Base-by-base conservation (phyloP, 2,113 vertebrate genomes). In the Burhinus bistriatus region DNA sequence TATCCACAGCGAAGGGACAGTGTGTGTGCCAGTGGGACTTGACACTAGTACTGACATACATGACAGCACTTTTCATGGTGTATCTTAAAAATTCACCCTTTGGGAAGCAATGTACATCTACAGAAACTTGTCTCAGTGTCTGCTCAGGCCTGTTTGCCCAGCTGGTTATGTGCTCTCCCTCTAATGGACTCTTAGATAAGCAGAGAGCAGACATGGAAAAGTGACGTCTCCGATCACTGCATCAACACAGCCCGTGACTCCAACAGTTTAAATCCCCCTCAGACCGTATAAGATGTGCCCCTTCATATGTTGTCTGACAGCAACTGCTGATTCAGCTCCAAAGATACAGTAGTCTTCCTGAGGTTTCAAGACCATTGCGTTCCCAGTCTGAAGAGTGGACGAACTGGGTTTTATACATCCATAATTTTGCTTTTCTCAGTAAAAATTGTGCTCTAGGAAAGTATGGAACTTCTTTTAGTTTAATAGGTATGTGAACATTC, bases 321-420 rank as follows among this genome's bases (percentile, higher is more conserved):
- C 30, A 79, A 8, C n/a, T 79, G 70, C 77, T 81, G 58, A 32
- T 76, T 47, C 66, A 83, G 13, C 36, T 68, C 14, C 49, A 40
- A 64, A 83, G 26, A 36, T 44, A 47, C 15, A 36, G 4, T 15
- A 79, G 23, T 2, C 15, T 88, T 83, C 22, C 42, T 87, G 22
- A 52, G 9, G 10, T 52, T 83, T 65, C 22, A 80, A 55, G 47
- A 44, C 42, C 5, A 17, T 34, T 68, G 18, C 9, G 9, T 88
- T 90, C 44, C 18, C 30, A 77, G 5, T 77, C 6, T 70, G 26
- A 73, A 62, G 19, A 3, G 9, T 36, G 6, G 22, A n/a, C 0
- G 0, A 84, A 55, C 3, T 1, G 7, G 1, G 23, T 78, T 76
- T 57, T 66, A 13, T n/a, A 18, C 12, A 47, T n/a, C 16, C 11